These are phyloP conservation scores for Drosophila cracens DNA, from an alignment of 2,888 invertebrate species.

Conservation along the genomic window DNA sequence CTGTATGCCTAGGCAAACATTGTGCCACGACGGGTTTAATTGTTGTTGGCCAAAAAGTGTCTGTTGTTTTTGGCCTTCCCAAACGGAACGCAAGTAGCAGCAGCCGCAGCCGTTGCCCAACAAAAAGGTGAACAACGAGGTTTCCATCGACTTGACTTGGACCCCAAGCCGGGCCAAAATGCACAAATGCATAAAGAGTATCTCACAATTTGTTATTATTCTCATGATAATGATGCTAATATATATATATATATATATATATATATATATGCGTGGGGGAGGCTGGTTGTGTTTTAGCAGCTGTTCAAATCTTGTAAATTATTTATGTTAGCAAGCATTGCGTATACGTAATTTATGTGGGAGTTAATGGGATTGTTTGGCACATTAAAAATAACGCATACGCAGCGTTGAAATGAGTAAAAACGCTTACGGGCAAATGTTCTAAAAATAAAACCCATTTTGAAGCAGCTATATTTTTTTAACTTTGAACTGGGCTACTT, in stretches of 20 bases:
- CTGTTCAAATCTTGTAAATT: slow-evolving; percentile 32
- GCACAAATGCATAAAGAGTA: slow-evolving; percentile 42
- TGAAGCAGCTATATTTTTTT: not conserved
- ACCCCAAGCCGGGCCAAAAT: slow-evolving; percentile 23
- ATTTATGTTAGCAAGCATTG: slow-evolving; percentile 25
- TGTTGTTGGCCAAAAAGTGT: slow-evolving; percentile 64
- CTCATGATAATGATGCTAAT: not conserved
- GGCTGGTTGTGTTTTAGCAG: slow-evolving; percentile 25
- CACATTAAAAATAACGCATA: slow-evolving; percentile 51
- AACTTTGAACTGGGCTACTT: not conserved
- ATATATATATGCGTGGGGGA: not conserved
- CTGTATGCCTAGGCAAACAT: slow-evolving; percentile 62
- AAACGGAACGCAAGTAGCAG: slow-evolving; percentile 9
- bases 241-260: not conserved
- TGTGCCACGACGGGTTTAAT: slow-evolving; percentile 69
- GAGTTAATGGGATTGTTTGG: slow-evolving; percentile 17
- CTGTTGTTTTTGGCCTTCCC: slow-evolving; percentile 33
- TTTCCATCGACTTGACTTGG: slow-evolving; percentile 60
- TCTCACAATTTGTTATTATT: slow-evolving; percentile 19
- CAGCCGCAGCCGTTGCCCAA: slow-evolving; percentile 15
- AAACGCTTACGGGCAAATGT: not conserved
- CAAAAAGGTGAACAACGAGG: slow-evolving; percentile 34
- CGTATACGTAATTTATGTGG: slow-evolving; percentile 46
- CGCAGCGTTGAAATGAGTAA: slow-evolving; percentile 11
- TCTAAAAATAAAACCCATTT: not conserved